Conservation (phyloP, 2,888 invertebrate species). For the Acanthosepion pharaonis region DNA sequence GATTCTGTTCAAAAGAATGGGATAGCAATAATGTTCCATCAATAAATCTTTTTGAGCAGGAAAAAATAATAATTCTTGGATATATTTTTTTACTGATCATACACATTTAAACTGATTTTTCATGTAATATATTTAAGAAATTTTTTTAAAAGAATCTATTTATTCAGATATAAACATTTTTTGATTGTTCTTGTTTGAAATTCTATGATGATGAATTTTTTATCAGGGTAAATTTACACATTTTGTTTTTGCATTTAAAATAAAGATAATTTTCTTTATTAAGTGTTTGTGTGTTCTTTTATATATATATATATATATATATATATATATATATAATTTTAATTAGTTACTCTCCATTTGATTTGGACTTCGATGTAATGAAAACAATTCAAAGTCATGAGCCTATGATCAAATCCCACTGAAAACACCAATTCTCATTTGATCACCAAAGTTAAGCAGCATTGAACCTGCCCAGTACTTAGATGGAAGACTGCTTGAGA, state of each 20-base stretch:
- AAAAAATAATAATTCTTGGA: neutral
- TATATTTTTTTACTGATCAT: neutral
- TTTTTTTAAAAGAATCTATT: neutral
- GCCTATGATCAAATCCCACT: too few species aligned
- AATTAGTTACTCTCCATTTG: neutral
- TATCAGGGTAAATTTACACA: neutral
- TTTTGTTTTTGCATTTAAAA: neutral
- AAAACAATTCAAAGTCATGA: neutral
- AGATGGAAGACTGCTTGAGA: too few species aligned
- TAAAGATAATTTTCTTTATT: neutral
- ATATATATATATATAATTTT: neutral
- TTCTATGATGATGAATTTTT: neutral
- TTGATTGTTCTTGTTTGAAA: neutral
- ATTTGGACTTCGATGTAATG: neutral
- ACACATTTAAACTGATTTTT: neutral
- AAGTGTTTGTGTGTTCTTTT: neutral
- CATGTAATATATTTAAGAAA: neutral
- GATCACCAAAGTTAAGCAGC: too few species aligned
- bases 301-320: neutral
- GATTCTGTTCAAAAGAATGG: constrained; percentile 77
- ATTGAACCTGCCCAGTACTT: too few species aligned
- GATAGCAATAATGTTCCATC: neutral
- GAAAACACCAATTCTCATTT: too few species aligned
- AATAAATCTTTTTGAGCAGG: neutral
- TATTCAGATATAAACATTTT: neutral